Conservation (phyloP, 2,888 invertebrate genomes). For the Pimpla rufipes region DNA sequence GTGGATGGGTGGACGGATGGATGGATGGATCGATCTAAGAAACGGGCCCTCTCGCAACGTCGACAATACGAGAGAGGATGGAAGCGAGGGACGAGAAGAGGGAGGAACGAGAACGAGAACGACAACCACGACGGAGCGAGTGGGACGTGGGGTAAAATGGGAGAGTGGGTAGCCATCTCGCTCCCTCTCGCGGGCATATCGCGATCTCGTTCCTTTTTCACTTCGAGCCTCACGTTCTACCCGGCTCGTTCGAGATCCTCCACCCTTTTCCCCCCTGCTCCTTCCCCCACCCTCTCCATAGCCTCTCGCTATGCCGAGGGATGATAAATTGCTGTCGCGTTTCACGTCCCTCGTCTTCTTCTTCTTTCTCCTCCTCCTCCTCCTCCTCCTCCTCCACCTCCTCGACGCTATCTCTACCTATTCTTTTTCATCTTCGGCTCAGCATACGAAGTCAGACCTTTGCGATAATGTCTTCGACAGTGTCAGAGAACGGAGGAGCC, state of each 20-base stretch:
- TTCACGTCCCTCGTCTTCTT: slow-evolving; percentile 45
- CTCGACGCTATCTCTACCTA: slow-evolving; percentile 6
- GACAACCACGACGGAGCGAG: slow-evolving; percentile 56
- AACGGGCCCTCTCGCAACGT: slow-evolving; percentile 62
- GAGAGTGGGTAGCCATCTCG: slow-evolving; percentile 47
- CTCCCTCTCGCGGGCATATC: slow-evolving; percentile 53
- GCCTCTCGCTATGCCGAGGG: slow-evolving; percentile 69
- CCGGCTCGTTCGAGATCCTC: slow-evolving; percentile 62
- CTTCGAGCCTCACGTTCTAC: slow-evolving; percentile 59
- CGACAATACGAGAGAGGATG: slow-evolving; percentile 60
- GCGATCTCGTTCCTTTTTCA: slow-evolving; percentile 62
- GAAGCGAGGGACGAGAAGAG: slow-evolving; percentile 22
- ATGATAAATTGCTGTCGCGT: slow-evolving; percentile 81
- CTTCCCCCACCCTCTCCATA: too few relatives aligned
- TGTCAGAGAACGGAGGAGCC: neutral
- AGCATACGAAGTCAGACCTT: slow-evolving; percentile 51
- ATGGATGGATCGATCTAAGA: slow-evolving; percentile 78
- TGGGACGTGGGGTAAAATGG: slow-evolving; percentile 66
- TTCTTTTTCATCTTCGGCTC: slow-evolving; percentile 49
- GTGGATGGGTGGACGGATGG: slow-evolving; percentile 57
- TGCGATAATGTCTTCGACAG: slow-evolving; percentile 41
- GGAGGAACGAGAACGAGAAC: slow-evolving; percentile 11
- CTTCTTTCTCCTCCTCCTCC: neutral
- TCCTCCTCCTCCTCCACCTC: too few relatives aligned
- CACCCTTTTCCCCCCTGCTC: neutral